Evolutionary conservation across 1,140 invertebrate genomes (phyloP), one percentile per base, ranked within the genome.

Genomic region (Physella acuta): DNA sequence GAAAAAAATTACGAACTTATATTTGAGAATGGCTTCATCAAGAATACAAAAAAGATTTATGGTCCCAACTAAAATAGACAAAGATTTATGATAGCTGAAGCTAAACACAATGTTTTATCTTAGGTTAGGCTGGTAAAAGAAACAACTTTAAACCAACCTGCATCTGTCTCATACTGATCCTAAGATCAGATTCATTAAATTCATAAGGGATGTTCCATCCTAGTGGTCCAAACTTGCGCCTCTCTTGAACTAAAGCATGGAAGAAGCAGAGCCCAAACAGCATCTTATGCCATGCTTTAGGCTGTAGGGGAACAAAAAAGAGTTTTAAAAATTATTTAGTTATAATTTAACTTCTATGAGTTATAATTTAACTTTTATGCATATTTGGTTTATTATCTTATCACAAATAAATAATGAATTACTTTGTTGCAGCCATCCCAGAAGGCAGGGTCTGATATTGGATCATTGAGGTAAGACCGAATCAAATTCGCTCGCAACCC

Each of bases 171-270:
- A 85, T 78, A 65, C 82, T 84, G 74, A 85, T 85, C 63, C 83
- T 70, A 8, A 85, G 77, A 77, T 86, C 85, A 61, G 84, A 85
- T 66, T 85, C 82, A 71, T 86, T 86, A 71, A 86, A 86, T 70
- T 86, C 85, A 72, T 86, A 86, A 0, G 85, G 84, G 71, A 86
- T 86, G 76, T 86, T 86, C 85, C 85, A 86, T 28, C 85, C 85
- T 0, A 86, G 76, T 5, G 84, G 84, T 52, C 84, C 85, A 79
- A 86, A 86, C 74, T 85, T 85, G 58, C 85, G 75, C 56, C 85
- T 78, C 70, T 86, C 85, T 65, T 86, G 85, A 2, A 86, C 84
- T 72, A 86, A 68, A 33, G 82, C 84, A 76, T 86, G 85, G 79
- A 86, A 85, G 76, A 85, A 85, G 68, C 84, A 85, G 39, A 86